Evolutionary conservation across 92 coral and sea anemone species (phyloP).

Genomic region (Parazoanthus atlanticus): DNA sequence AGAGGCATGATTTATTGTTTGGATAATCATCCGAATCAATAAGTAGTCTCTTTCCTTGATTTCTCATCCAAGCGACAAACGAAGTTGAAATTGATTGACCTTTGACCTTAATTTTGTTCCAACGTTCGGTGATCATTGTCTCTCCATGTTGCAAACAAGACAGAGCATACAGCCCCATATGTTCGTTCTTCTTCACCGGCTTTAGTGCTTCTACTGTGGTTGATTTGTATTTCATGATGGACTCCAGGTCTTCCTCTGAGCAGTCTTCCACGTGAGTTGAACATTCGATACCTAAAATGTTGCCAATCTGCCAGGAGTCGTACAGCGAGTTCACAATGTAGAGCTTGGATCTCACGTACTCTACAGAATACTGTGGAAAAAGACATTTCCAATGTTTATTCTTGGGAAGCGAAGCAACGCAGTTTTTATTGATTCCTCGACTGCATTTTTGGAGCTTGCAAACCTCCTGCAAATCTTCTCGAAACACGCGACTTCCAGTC

Average conservation of each 20-base stretch:
- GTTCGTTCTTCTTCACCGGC: conserved; percentile 42
- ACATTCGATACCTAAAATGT: conserved; percentile 69
- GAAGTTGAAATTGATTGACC: conserved; percentile 67
- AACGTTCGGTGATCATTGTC: conserved; percentile 63
- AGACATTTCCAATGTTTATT: conserved; percentile 71
- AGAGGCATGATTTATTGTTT: conserved; percentile 24
- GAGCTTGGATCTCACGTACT: conserved; percentile 53
- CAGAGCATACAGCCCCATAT: conserved; percentile 65
- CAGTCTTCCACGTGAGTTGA: conserved; percentile 61
- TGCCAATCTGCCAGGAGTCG: conserved; percentile 85
- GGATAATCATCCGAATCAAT: conserved; percentile 40
- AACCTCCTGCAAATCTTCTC: conserved; percentile 67
- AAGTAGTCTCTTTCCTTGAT: conserved; percentile 23
- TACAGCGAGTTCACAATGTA: conserved; percentile 73
- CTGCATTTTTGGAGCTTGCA: conserved; percentile 81
- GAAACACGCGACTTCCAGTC: conserved; percentile 52
- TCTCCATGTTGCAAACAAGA: conserved; percentile 84
- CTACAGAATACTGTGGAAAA: conserved; percentile 73
- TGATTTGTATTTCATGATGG: conserved; percentile 63
- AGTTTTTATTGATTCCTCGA: conserved; percentile 64
- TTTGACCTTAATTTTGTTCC: conserved; percentile 68
- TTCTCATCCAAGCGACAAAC: conserved; percentile 61
- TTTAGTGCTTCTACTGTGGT: conserved; percentile 62
- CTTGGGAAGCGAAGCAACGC: conserved; percentile 49
- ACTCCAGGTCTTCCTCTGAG: conserved; percentile 61